Percentiles rank a stretch among this genome's conserved stretches.
phyloP scores from a whole-genome alignment of 2,888 invertebrate species.

The Lepidocyrtoides sp. region DNA sequence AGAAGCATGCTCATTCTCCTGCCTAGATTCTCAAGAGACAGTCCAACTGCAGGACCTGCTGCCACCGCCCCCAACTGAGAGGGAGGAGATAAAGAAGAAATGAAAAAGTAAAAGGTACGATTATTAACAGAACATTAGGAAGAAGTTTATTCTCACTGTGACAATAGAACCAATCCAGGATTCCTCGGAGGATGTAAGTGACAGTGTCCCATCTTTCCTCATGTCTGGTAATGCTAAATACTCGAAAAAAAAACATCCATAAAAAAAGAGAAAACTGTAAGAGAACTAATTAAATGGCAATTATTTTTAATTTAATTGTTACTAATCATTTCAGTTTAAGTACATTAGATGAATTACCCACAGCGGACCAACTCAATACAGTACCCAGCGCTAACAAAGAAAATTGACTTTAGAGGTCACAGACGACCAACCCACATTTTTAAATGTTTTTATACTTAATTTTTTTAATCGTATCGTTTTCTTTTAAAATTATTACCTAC shows the following conservation, averaged over 20 bases:
- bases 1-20: conserved; percentile 77
- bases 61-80: conserved; percentile 80
- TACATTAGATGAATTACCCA: conserved; percentile 57
- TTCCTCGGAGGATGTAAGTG: conserved; percentile 87
- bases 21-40: conserved; percentile 83
- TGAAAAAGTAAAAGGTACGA: neutral
- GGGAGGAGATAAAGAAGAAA: neutral
- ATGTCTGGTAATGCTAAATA: conserved; percentile 81
- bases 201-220: conserved; percentile 68
- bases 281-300: too few relatives aligned
- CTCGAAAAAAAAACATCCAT: too few relatives aligned
- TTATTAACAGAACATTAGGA: neutral
- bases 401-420: too few relatives aligned
- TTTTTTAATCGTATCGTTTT: too few relatives aligned
- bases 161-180: conserved; percentile 89
- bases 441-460: too few relatives aligned
- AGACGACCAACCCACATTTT: too few relatives aligned
- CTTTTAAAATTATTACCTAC: too few relatives aligned
- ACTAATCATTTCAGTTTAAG: too few relatives aligned
- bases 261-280: too few relatives aligned
- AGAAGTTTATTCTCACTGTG: conserved; percentile 57
- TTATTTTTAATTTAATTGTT: too few relatives aligned
- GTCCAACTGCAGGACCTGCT: conserved; percentile 82
- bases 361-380: conserved; percentile 82
- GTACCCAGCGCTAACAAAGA: conserved; percentile 83